These are phyloP conservation scores for Delia radicum DNA, from an alignment of 1,140 invertebrate species.

Conservation along the genomic window DNA sequence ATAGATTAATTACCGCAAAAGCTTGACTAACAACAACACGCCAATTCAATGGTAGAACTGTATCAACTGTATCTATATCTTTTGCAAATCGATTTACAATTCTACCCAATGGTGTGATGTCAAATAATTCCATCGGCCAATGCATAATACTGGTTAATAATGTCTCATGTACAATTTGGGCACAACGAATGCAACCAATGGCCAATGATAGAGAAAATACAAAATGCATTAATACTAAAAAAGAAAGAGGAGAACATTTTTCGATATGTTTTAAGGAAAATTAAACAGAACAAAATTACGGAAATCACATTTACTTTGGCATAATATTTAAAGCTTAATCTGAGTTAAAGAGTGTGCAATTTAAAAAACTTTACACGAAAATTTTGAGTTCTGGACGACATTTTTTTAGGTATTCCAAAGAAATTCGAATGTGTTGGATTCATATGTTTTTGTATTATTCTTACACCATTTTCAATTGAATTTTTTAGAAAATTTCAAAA, in stretches of 20 bases:
- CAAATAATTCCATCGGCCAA: conserved; percentile 75
- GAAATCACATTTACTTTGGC: too few relatives aligned
- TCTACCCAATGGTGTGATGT: conserved; percentile 74
- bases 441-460: too few relatives aligned
- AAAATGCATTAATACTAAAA: conserved; percentile 53
- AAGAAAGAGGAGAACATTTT: background rate
- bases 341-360: too few relatives aligned
- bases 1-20: conserved; percentile 47
- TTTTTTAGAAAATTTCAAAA: too few relatives aligned
- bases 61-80: conserved; percentile 72
- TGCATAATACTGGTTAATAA: conserved; percentile 66
- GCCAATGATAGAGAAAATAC: conserved; percentile 50
- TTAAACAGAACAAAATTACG: too few relatives aligned
- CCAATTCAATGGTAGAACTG: conserved; percentile 54
- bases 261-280: too few relatives aligned
- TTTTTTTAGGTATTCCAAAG: too few relatives aligned
- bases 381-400: too few relatives aligned
- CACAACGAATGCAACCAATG: conserved; percentile 49
- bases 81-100: conserved; percentile 75
- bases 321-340: too few relatives aligned
- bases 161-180: conserved; percentile 60
- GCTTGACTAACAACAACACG: conserved; percentile 50
- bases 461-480: too few relatives aligned
- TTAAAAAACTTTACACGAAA: too few relatives aligned
- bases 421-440: too few relatives aligned